Base-by-base conservation (phyloP, 2,113 vertebrate species). In the Fregata magnificens region DNA sequence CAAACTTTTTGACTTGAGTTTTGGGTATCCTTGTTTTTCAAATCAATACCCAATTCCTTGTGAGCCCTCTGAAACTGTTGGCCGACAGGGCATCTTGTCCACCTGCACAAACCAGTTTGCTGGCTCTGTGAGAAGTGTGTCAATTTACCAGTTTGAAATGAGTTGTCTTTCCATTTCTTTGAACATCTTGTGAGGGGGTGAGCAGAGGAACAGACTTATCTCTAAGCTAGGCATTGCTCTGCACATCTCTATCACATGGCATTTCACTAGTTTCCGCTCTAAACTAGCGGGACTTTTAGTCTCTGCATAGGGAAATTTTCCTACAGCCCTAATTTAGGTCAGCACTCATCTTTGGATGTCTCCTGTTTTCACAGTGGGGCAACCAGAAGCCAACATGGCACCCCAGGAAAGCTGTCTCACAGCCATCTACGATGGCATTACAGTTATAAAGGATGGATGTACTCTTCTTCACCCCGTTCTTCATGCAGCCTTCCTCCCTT, bases 141-240 rank as follows among this genome's bases (percentile, higher is more conserved):
- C 88, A 79, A 67, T 89, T 91, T 93, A 90, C 49, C 94, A 92
- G 72, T 63, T 69, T 77, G 91, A 96, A 95, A 97, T 96, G 94
- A 97, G 88, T 52, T 93, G 97, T 95, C 89, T 97, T 97, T 97
- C 96, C 86, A 95, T 96, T 92, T 94, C 96, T 97, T 96, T 96
- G 96, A 97, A 96, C 97, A 95, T 97, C 88, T 95, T 95, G 83
- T 96, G 93, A 96, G 95, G 93, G 95, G 91, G 94, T 93, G 95
- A 95, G 86, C 89, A 95, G 65, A 95, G 47, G 69, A 93, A 95
- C 88, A 95, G 61, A 82, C 52, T 95, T 95, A 89, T 95, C 95
- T 96, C 70, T 91, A 65, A 93, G 86, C 77, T 73, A 95, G 83
- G 94, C 94, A 84, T 88, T 89, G 88, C 65, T 59, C 80, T 86